Evolutionary conservation across 2,113 vertebrate genomes (phyloP), one percentile per base, ranked within the genome.

Genomic region (Pluvialis apricaria): DNA sequence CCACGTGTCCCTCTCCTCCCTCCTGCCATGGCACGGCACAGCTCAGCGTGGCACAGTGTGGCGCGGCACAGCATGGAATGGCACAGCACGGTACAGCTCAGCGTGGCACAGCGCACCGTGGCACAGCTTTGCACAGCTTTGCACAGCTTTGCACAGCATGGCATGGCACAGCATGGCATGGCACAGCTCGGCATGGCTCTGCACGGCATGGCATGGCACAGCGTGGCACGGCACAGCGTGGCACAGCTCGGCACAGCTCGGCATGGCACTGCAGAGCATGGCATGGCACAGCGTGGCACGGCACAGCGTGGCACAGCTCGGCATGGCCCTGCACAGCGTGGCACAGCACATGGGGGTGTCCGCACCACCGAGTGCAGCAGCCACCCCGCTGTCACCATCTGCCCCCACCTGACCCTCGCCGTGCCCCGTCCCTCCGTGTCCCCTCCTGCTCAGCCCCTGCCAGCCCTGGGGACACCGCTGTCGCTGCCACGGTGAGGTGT

Each of bases 181-280:
- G 57, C 18, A 18, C 13, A 1, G 42, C 36, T 3, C 4, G 13
- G 66, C 3, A 5, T 0, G 20, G 55, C 62, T 2, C 4, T 5
- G 61, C 61, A 7, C 12, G 11, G 47, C 19, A 2, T 13, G 11
- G 51, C 20, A 15, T 2, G 6, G 51, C 34, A 3, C 40, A 13
- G 77, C 29, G 2, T 2, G 6, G 79, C 34, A 21, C 5, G 1
- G 78, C 11, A 3, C 2, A 1, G 17, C 25, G 8, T 5, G 5
- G 76, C n/a, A 8, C 5, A 3, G 40, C 17, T 5, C 17, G 5
- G 16, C 16, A 3, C 0, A 2, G 24, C 17, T 16, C 1, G 0
- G 19, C 52, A 9, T 5, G 1, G 44, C 26, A 2, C 6, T 1
- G 32, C 5, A 15, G 3, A 2, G 34, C 57, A 10, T 2, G 6